Base-by-base conservation (phyloP, 2,888 invertebrate genomes). In the Drosophila pegasa region DNA sequence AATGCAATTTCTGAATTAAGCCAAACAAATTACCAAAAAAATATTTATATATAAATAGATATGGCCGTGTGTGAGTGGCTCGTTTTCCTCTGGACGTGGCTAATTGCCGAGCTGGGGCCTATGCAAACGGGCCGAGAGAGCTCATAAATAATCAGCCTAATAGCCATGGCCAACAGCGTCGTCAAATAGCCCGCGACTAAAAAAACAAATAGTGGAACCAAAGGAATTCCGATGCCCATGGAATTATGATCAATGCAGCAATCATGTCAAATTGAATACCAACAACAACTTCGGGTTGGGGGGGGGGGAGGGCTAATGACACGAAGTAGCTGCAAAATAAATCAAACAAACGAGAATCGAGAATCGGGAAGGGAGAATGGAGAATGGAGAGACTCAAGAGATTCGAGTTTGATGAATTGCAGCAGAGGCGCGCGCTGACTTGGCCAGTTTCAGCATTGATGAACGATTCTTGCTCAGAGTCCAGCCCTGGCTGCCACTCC, bases 231-330 rank as follows among this genome's bases (percentile, higher is more conserved):
- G 31, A 22, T 33, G 20, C 5, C 31, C 14, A 22, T 1, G 73
- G 69, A 75, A 85, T 85, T 80, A 85, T 86, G 85, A 87, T 86
- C 88, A 83, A 73, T 79, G 83, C 88, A 86, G 83, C 88, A 86
- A 86, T 85, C 85, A 87, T 83, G 87, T 85, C 86, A 87, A 85
- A 85, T 87, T 87, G 86, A 85, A 86, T 86, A 80, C 63, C 65
- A 14, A 48, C 6, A 35, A 14, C 14, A n/a, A 35, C 5, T n/a
- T 9, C n/a, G 16, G 16, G 5, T 2, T 7, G 29, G 35, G 22
- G n/a, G n/a, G 38, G 9, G 18, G 9, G 8, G 48, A 41, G 54
- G 62, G 52, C 63, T 78, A 78, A 78, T 78, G 78, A 78, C 78
- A 70, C 58, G 61, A 80, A 87, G 83, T 78, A 86, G 88, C 86